Base-by-base conservation (phyloP, 2,797 vertebrate species). In the Oryzias dopingdopingensis region DNA sequence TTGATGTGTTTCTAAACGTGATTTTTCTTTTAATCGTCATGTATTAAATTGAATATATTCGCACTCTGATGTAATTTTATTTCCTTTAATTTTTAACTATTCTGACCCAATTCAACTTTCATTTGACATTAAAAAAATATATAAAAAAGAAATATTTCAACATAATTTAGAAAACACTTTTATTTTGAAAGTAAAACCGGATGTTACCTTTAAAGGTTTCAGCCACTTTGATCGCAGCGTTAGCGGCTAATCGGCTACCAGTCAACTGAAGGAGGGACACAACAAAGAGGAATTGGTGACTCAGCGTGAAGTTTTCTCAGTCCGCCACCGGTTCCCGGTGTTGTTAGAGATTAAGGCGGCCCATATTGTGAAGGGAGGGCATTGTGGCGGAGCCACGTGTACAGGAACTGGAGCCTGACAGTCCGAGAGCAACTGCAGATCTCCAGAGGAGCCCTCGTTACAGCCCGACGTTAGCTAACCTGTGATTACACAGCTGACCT, bases 331-430 rank as follows among this genome's bases (percentile, higher is more conserved):
- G 42, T 6, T 13, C 6, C 13, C 20, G 1, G 7, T 0, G 42
- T 17, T 26, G 16, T 20, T 22, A 18, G 0, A 4, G 1, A 7
- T 41, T 3, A 32, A 63, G 23, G 32, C 40, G 37, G 49, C 47
- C 47, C 23, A 20, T 40, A 3, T 48, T 32, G 17, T 1, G 16
- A 6, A 26, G 17, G 2, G 17, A 42, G 59, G n/a, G 59, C 49
- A 40, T 24, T 42, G 41, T 15, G 15, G n/a, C 10, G 37, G 16
- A 82, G 80, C 84, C 84, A 91, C 90, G 90, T 90, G 76, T 86
- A 80, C 86, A 83, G 89, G 89, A 84, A 79, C 62, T 64, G 51
- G 45, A 59, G 4, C 62, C 26, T 72, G 73, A 77, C 71, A 78
- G 67, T 45, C 70, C 0, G 5, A 51, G 42, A 62, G 16, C 16